These are phyloP conservation scores for Hydriomena furcata DNA, from an alignment of 2,888 invertebrate genomes.

Conservation along the genomic window DNA sequence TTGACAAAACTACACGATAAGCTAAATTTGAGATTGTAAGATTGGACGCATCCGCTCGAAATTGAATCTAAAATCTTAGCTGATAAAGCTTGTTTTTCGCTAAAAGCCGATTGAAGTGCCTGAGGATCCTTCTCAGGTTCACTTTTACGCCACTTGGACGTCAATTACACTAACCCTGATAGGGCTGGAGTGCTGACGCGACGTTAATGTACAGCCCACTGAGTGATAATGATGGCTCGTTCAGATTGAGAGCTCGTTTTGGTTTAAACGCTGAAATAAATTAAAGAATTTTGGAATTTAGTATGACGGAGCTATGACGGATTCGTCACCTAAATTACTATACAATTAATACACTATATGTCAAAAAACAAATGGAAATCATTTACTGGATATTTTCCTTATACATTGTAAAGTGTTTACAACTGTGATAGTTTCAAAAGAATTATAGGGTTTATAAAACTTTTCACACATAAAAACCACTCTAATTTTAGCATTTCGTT, in stretches of 20 bases:
- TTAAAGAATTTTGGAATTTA: background rate
- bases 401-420: background rate
- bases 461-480: slow-evolving; percentile 5
- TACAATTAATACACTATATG: no score
- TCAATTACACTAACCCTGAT: slow-evolving; percentile 28
- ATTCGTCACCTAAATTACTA: no score
- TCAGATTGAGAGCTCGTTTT: slow-evolving; percentile 10
- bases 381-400: no score
- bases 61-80: slow-evolving; percentile 4
- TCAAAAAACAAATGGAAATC: no score
- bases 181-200: slow-evolving; percentile 19
- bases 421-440: background rate
- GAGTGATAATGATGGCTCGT: slow-evolving; percentile 22
- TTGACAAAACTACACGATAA: background rate
- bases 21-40: background rate
- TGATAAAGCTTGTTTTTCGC: slow-evolving; percentile 5
- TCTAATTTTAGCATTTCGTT: slow-evolving; percentile 6
- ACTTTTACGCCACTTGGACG: slow-evolving; percentile 61
- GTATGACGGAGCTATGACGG: background rate
- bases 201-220: slow-evolving; percentile 22
- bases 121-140: slow-evolving; percentile 46
- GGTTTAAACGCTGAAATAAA: slow-evolving; percentile 5
- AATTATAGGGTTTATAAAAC: background rate
- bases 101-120: slow-evolving; percentile 9
- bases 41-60: background rate